Conservation (phyloP, 1,140 invertebrate species). For the Pseudomyrmex flavicornis region DNA sequence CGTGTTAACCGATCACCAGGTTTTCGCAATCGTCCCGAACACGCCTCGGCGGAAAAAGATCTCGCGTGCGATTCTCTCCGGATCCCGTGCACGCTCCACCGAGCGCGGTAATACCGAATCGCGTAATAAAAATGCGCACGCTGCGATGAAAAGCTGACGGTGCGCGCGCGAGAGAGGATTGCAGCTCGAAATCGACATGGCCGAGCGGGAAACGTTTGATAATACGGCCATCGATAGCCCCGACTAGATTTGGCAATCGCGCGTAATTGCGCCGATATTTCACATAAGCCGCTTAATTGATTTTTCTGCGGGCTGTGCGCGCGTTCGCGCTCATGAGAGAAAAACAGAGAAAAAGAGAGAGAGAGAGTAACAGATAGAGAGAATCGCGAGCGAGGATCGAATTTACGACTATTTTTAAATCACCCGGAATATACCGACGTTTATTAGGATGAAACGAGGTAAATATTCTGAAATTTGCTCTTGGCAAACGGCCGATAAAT, state of each 20-base stretch:
- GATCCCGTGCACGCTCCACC: slow-evolving; percentile 56
- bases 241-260: slow-evolving; percentile 77
- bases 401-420: slow-evolving; percentile 79
- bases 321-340: slow-evolving; percentile 30
- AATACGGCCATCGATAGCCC: slow-evolving; percentile 74
- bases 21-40: slow-evolving; percentile 66
- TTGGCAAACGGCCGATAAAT: slow-evolving; percentile 66
- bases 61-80: slow-evolving; percentile 60
- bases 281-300: slow-evolving; percentile 80
- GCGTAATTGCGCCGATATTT: slow-evolving; percentile 79
- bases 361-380: slow-evolving; percentile 12
- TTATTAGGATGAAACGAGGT: slow-evolving; percentile 76
- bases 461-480: slow-evolving; percentile 73
- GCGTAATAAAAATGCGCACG: slow-evolving; percentile 65
- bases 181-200: slow-evolving; percentile 58
- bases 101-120: slow-evolving; percentile 57
- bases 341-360: slow-evolving; percentile 5
- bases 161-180: slow-evolving; percentile 56
- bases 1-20: slow-evolving; percentile 73
- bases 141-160: slow-evolving; percentile 67
- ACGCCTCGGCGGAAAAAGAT: slow-evolving; percentile 65
- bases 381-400: slow-evolving; percentile 5
- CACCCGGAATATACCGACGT: slow-evolving; percentile 71
- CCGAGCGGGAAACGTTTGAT: slow-evolving; percentile 63
- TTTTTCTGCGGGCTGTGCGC: slow-evolving; percentile 68